Base-by-base conservation (phyloP, 2,797 vertebrate genomes). In the Syngnathus rostellatus region DNA sequence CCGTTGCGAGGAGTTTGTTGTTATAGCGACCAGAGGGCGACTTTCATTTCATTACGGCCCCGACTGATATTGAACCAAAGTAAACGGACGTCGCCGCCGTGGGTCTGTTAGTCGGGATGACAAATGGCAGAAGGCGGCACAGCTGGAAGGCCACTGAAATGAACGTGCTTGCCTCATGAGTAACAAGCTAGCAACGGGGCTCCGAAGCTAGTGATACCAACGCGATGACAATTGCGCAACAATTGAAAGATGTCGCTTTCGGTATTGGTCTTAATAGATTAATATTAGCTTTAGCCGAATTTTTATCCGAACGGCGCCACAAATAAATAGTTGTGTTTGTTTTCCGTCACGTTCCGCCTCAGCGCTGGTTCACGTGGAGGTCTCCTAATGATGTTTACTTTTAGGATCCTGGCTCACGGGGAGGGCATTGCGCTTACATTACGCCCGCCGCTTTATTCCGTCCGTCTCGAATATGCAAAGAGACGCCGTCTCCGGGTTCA, bases 361-460 rank as follows among this genome's bases (percentile, higher is more conserved):
- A 41, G 6, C 41, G 7, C 12, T 74, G 75, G 85, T 84, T 88
- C 87, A 85, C n/a, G 0, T 50, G 0, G 61, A 80, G 80, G 79
- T 81, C 73, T 50, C 66, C 60, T 72, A 73, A 75, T 68, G 77
- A 85, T 81, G 75, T 75, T 79, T 78, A 73, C n/a, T 76, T 74
- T 69, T 80, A 50, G 63, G 64, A 74, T 74, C 37, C 50, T 31
- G 62, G 53, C 53, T 67, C 72, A 64, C 55, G 37, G 40, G 54
- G 57, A 71, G 55, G 53, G 53, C 53, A 25, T 25, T 5, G 53
- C 11, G 11, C 53, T 23, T 55, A 6, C 53, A 23, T 55, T 55
- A 62, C 63, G 5, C 41, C 74, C 37, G 54, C 69, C 61, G 14
- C 6, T 54, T 62, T 43, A 57, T 55, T 21, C 62, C 41, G 68